Conservation (phyloP, 2,113 vertebrate species). For the Scatophagus argus region DNA sequence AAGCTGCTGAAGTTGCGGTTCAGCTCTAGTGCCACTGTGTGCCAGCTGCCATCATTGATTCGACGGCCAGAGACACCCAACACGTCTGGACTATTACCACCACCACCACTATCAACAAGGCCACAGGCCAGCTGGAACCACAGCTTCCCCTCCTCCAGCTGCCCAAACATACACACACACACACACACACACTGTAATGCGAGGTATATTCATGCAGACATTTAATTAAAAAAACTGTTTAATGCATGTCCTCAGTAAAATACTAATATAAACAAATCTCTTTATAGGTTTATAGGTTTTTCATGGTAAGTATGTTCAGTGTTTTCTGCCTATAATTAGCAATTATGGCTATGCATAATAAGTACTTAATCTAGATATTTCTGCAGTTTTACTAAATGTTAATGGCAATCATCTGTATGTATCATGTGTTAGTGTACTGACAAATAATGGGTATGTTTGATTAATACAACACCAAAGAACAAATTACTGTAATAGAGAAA, state of each 20-base stretch:
- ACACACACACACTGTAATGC: constrained; percentile 10
- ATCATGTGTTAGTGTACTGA: no score
- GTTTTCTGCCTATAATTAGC: no score
- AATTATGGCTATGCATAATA: no score
- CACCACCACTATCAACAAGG: neutral
- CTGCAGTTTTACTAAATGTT: no score
- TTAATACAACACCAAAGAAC: no score
- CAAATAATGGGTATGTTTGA: no score
- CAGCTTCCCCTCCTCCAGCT: constrained; percentile 95
- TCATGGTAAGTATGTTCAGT: no score
- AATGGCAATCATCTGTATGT: no score
- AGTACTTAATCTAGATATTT: no score
- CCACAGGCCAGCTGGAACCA: constrained; percentile 95
- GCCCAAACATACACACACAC: constrained; percentile 44
- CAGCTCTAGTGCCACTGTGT: constrained; percentile 93
- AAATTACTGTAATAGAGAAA: no score
- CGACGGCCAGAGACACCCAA: constrained; percentile 92
- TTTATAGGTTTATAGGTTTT: no score
- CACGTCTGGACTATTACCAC: constrained; percentile 83
- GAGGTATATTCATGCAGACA: neutral
- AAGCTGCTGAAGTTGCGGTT: constrained; percentile 94
- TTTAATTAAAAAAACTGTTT: neutral
- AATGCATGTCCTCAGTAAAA: neutral
- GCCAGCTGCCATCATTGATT: constrained; percentile 95
- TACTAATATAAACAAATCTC: neutral